Evolutionary conservation across 2,113 vertebrate genomes (phyloP).

Genomic region (Leptocoma aspasia): DNA sequence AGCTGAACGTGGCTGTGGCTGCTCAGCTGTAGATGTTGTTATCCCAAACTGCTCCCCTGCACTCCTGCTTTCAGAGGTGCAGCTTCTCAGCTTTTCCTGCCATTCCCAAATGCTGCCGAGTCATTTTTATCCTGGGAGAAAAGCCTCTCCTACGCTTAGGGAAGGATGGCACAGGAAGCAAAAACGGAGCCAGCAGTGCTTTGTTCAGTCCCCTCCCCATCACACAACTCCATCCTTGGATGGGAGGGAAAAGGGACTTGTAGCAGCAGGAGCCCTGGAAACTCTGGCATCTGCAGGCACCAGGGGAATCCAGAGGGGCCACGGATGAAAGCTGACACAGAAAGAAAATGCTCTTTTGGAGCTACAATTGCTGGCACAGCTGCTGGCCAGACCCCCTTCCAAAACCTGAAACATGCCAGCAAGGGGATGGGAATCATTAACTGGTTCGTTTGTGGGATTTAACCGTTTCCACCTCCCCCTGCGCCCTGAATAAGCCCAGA

Average conservation of each 20-base stretch:
- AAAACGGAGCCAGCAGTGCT: not conserved
- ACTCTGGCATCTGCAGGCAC: not conserved
- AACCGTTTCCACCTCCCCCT: not conserved
- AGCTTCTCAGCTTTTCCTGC: not conserved
- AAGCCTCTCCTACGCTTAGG: not conserved
- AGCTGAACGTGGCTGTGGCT: not conserved
- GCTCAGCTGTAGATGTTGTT: not conserved
- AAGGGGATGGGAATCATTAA: slow-evolving; percentile 36
- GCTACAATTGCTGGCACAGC: slow-evolving; percentile 37
- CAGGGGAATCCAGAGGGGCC: not conserved
- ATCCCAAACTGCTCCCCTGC: not conserved
- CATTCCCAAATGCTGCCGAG: not conserved
- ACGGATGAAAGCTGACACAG: not conserved
- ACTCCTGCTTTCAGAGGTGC: not conserved
- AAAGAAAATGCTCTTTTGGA: not conserved
- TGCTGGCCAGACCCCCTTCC: slow-evolving; percentile 23
- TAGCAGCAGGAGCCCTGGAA: not conserved
- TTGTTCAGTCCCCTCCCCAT: not conserved
- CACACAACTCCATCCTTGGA: rapidly evolving
- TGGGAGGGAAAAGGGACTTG: not conserved
- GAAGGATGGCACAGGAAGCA: not conserved
- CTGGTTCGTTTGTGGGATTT: not conserved
- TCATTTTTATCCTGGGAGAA: not conserved
- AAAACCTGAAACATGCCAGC: not conserved
- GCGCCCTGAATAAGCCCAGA: not conserved